Conservation (phyloP, 1,140 invertebrate genomes). For the Lepidurus apus region DNA sequence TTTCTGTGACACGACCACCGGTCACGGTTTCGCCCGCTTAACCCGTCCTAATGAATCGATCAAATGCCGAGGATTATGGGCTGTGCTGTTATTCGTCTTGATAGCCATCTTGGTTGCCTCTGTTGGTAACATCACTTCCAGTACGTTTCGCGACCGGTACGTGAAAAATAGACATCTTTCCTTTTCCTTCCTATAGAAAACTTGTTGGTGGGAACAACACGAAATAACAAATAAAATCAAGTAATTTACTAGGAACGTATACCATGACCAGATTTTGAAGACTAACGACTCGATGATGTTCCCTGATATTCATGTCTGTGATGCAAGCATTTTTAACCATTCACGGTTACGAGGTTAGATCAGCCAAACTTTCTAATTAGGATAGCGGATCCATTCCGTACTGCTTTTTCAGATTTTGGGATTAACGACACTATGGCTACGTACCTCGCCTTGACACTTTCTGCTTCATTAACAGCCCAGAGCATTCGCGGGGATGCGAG, state of each 20-base stretch:
- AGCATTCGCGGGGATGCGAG: neutral
- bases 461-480: neutral
- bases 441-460: constrained; percentile 31
- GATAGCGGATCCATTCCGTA: neutral
- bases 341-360: constrained; percentile 17
- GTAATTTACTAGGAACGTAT: constrained; percentile 19
- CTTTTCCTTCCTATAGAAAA: neutral
- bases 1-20: constrained; percentile 26
- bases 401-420: neutral
- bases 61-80: constrained; percentile 20
- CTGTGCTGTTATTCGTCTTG: neutral
- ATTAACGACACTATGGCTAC: constrained; percentile 32
- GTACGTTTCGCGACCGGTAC: neutral
- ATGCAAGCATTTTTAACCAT: constrained; percentile 25
- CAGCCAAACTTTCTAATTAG: neutral
- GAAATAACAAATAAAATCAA: neutral
- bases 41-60: constrained; percentile 2
- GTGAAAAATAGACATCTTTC: neutral
- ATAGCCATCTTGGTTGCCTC: constrained; percentile 5
- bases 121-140: constrained; percentile 25
- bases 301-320: constrained; percentile 30
- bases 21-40: constrained; percentile 29
- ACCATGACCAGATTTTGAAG: constrained; percentile 24
- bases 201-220: neutral
- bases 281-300: constrained; percentile 31